Base-by-base conservation (phyloP, 2,888 invertebrate species). In the Torymus aiolomorphi region DNA sequence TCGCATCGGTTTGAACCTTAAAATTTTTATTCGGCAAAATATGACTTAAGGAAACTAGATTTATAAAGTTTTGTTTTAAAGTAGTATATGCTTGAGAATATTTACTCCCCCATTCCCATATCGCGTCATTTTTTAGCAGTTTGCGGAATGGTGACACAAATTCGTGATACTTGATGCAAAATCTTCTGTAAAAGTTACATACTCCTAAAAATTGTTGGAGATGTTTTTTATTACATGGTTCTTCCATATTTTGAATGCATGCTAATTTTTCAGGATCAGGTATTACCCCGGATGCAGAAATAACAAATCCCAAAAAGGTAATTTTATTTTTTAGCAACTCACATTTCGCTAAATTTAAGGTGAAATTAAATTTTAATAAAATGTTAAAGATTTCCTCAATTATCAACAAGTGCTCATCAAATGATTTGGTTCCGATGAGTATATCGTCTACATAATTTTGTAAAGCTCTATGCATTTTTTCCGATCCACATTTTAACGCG, bases 241-340 rank as follows among this genome's bases (percentile, higher is more conserved):
- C n/a, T 57, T 57, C 57, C 13, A 57, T 13, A 13, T 57, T 57
- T 14, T n/a, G 11, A 14, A 14, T 57, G n/a, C n/a, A 10, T 57
- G 10, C 57, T 57, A 57, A 57, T 57, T 57, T 57, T n/a, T 57
- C 57, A 4, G 57, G 57, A 14, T 57, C 4, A 10, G 57, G 11
- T 13, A 14, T n/a, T 57, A 57, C 4, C 4, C 57, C 57, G 4
- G 10, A 13, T 4, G n/a, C 11, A 4, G 57, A 13, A 10, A 57
- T 57, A 10, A 57, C n/a, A 57, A 57, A 57, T 57, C 57, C 57
- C 57, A 57, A 57, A 57, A 57, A 57, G 4, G 57, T 4, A n/a
- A 57, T n/a, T 14, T 10, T n/a, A 57, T n/a, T 4, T 57, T 57
- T 57, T 13, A 14, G n/a, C 10, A 57, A 57, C 4, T 57, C n/a